Conservation (phyloP, 2,797 vertebrate genomes). For the Myotis planiceps region DNA sequence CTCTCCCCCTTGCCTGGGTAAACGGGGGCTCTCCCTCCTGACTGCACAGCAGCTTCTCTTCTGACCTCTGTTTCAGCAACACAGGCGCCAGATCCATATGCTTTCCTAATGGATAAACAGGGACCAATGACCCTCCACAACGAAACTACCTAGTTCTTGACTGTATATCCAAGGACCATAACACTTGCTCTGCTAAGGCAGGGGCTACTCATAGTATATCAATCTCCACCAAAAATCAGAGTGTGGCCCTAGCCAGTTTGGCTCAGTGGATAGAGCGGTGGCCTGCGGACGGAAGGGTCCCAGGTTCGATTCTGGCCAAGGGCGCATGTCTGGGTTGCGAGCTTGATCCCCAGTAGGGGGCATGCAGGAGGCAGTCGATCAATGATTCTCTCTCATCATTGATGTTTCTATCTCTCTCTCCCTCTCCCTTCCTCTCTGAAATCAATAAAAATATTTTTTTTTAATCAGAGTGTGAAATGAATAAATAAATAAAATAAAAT, state of each 20-base stretch:
- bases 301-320: no score
- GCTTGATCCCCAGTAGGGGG: no score
- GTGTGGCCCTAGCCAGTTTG: neutral
- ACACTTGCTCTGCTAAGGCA: neutral
- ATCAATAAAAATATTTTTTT: no score
- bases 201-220: neutral
- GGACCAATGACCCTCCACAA: neutral
- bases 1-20: neutral
- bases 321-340: no score
- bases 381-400: no score
- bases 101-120: neutral
- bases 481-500: neutral
- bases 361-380: no score
- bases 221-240: neutral
- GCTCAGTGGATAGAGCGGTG: no score
- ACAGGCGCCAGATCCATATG: neutral
- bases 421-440: no score
- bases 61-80: neutral
- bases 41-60: neutral
- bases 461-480: no score
- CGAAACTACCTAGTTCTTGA: neutral
- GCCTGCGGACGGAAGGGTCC: no score
- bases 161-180: neutral
- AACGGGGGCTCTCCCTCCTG: neutral
- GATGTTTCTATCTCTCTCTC: no score